A percentile compares a stretch with the other conserved stretches of the same genome.
Evolutionary conservation across 2,113 vertebrate genomes (phyloP).

Genomic region (Antigone vipio): DNA sequence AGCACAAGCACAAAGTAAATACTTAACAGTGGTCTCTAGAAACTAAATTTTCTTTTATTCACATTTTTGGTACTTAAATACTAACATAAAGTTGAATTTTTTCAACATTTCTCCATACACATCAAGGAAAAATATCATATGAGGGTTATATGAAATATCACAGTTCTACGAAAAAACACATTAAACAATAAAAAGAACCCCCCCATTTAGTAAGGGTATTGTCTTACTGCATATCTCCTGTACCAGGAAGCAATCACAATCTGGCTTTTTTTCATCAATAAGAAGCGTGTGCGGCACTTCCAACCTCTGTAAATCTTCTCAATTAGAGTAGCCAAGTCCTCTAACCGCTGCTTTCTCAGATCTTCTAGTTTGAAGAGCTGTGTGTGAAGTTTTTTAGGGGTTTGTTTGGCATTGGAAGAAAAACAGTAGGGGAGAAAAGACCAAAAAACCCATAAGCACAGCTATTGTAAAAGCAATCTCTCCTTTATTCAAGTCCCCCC

Average conservation of each 20-base stretch:
- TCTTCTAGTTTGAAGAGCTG: constrained; percentile 96
- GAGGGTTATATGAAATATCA: background rate
- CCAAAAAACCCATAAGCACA: background rate
- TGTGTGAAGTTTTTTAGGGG: background rate
- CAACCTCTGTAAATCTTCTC: constrained; percentile 96
- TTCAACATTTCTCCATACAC: background rate
- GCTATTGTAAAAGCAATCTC: background rate
- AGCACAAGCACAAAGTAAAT: background rate
- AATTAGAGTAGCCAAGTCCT: constrained; percentile 93
- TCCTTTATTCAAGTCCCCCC: background rate
- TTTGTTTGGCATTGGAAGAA: background rate
- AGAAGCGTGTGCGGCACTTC: constrained; percentile 89
- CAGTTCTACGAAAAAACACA: background rate
- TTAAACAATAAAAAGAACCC: background rate
- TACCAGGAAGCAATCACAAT: constrained; percentile 91
- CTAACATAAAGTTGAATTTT: background rate
- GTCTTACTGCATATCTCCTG: constrained; percentile 87
- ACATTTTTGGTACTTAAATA: background rate
- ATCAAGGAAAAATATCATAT: background rate
- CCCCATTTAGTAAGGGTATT: background rate
- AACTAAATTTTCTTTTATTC: background rate
- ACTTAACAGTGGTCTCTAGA: background rate
- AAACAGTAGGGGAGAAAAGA: background rate
- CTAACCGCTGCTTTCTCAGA: constrained; percentile 84
- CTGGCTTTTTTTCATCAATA: constrained; percentile 92